Base-by-base conservation (phyloP, 2,113 vertebrate genomes). In the Felis chaus region DNA sequence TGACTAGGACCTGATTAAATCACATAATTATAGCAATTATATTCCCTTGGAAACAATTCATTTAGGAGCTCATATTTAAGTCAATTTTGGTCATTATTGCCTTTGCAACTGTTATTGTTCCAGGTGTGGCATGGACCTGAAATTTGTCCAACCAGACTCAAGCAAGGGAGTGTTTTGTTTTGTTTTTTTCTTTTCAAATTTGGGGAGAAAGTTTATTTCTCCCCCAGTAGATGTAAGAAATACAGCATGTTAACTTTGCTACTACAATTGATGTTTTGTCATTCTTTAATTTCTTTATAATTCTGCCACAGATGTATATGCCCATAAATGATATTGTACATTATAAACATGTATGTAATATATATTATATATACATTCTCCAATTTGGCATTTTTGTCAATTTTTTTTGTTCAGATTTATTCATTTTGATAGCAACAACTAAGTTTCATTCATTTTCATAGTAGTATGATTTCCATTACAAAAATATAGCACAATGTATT, bases 1-100 rank as follows among this genome's bases (percentile, higher is more conserved):
- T 19, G 27, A 5, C 5, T 14, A n/a, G 36, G 33, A 78, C 3
- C 27, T 18, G 18, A 76, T 48, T 81, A 36, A 86, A 82, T 1
- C 25, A 92, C 78, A 1, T 31, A 76, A 31, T 61, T n/a, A 69
- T 29, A 61, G 39, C 33, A 29, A 82, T 23, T 50, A 36, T 69
- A 63, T 16, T 31, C 55, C n/a, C 6, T 92, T 61, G 83, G 25
- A 29, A 91, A 57, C 87, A 23, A 87, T 81, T 91, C 48, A 82
- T 68, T 82, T 95, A 83, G 68, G 48, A 88, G 27, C 39, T 89
- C 78, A 89, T 78, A 83, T 88, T 92, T 88, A 82, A 95, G 36
- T 76, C 39, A 41, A 36, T 31, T 23, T 78, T 45, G 25, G 2
- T 76, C 63, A 31, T 36, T 78, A 69, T 61, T 76, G 33, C 16